Evolutionary conservation across 2,113 vertebrate genomes (phyloP).

Genomic region (Pao palembangensis): DNA sequence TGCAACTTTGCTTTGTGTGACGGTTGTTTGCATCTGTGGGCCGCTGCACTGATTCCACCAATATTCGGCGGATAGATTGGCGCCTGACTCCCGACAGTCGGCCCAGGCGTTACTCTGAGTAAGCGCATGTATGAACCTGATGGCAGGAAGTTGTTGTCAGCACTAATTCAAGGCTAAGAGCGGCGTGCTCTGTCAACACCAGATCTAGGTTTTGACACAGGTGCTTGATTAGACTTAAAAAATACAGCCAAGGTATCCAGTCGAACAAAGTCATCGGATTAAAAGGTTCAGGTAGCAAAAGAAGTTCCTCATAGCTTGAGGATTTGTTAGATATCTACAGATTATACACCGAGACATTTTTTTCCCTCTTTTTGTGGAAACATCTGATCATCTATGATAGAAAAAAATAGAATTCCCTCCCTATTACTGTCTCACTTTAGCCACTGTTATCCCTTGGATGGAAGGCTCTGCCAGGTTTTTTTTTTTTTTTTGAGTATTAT

Average conservation of each 20-base stretch:
- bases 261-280: slow-evolving; percentile 28
- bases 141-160: slow-evolving; percentile 66
- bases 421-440: slow-evolving; percentile 30
- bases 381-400: slow-evolving; percentile 5
- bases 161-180: slow-evolving; percentile 56
- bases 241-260: slow-evolving; percentile 42
- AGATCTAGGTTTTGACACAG: slow-evolving; percentile 58
- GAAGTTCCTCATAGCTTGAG: slow-evolving; percentile 15
- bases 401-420: slow-evolving; percentile 9
- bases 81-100: slow-evolving; percentile 31
- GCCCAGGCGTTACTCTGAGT: slow-evolving; percentile 49
- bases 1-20: slow-evolving; percentile 36
- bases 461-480: slow-evolving; percentile 31
- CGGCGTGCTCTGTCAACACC: slow-evolving; percentile 63
- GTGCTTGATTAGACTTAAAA: slow-evolving; percentile 59
- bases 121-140: slow-evolving; percentile 52
- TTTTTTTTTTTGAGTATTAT: slow-evolving; percentile 54
- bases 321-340: slow-evolving; percentile 12
- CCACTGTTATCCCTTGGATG: slow-evolving; percentile 48
- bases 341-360: slow-evolving; percentile 15
- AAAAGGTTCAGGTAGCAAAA: slow-evolving; percentile 29
- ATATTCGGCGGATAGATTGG: slow-evolving; percentile 3
- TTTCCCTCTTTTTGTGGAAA: slow-evolving; percentile 5
- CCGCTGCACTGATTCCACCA: too few species aligned
- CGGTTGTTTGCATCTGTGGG: slow-evolving; percentile 8